Evolutionary conservation across 2,888 invertebrate genomes (phyloP).

Genomic region (Andrena haemorrhoa): DNA sequence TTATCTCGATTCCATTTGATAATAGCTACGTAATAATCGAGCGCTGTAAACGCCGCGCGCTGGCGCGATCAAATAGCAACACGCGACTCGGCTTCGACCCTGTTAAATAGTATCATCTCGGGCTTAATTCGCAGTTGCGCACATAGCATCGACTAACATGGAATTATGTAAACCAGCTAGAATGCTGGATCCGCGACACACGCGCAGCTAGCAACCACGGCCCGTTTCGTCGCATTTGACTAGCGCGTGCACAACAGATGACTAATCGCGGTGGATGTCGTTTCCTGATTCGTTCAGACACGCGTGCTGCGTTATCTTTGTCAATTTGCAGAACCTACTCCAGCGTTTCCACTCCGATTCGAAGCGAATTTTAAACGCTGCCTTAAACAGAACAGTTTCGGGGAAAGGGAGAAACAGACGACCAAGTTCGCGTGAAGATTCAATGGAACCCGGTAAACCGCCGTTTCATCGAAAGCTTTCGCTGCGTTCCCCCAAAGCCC

Average conservation of each 20-base stretch:
- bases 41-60: background rate
- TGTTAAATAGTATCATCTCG: background rate
- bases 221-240: background rate
- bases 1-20: too few species aligned
- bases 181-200: slow-evolving; percentile 8
- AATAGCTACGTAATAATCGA: background rate
- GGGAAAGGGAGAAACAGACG: background rate
- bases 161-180: slow-evolving; percentile 52
- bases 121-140: slow-evolving; percentile 24
- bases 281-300: slow-evolving; percentile 17
- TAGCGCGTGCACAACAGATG: slow-evolving; percentile 18
- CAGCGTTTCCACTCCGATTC: too few species aligned
- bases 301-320: background rate
- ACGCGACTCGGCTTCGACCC: background rate
- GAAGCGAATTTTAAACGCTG: background rate
- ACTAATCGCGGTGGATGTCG: slow-evolving; percentile 15
- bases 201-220: slow-evolving; percentile 13
- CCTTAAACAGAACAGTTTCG: background rate
- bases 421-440: background rate
- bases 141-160: background rate
- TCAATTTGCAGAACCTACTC: background rate
- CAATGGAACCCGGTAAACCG: background rate
- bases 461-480: background rate
- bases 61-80: background rate
- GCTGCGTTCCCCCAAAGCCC: background rate